phyloP scores from a whole-genome alignment of 2,888 invertebrate species.

The Mechanitis mazaeus region DNA sequence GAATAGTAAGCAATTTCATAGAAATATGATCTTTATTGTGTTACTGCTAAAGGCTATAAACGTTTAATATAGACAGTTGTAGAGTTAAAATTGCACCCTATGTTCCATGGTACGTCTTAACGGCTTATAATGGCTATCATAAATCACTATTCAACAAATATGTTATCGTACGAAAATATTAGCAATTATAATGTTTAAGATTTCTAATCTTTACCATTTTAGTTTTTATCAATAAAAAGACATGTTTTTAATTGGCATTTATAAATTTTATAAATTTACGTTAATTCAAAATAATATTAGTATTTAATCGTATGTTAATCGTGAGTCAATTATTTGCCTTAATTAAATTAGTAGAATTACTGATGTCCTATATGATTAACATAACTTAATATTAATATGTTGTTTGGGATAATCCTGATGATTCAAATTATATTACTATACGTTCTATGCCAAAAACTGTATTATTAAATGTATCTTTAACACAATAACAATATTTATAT shows the following conservation, averaged over 20 bases:
- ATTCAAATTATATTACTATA: too few relatives aligned
- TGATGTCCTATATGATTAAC: not conserved
- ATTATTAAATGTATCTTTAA: too few relatives aligned
- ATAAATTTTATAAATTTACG: too few relatives aligned
- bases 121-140: constrained; percentile 20
- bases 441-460: too few relatives aligned
- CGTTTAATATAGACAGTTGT: constrained; percentile 8
- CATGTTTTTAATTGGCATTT: too few relatives aligned
- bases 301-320: not conserved
- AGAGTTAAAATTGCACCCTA: constrained; percentile 16
- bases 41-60: constrained; percentile 1
- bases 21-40: constrained; percentile 17
- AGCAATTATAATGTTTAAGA: too few relatives aligned
- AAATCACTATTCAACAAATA: constrained; percentile 14
- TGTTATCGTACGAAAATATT: too few relatives aligned
- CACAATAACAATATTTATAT: too few relatives aligned
- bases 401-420: not conserved
- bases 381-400: constrained; percentile 3
- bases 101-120: constrained; percentile 14
- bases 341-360: constrained; percentile 14
- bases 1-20: constrained; percentile 11
- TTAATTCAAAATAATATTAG: too few relatives aligned
- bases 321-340: constrained; percentile 5
- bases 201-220: too few relatives aligned
- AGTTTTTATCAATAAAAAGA: too few relatives aligned